Evolutionary conservation across 1,140 invertebrate genomes (phyloP).

Genomic region (Drosophila equinoxialis): DNA sequence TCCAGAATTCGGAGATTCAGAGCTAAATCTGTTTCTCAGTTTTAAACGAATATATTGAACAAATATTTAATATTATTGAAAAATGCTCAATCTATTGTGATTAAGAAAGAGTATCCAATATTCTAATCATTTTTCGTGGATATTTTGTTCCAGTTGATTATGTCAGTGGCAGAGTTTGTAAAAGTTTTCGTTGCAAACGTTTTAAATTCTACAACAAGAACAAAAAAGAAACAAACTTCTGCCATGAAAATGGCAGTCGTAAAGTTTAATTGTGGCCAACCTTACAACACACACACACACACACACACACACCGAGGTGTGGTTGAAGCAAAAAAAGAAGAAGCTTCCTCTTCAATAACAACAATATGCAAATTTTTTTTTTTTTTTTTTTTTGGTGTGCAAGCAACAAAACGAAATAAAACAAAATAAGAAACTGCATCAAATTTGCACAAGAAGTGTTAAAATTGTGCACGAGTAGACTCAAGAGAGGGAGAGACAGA

Average conservation of each 20-base stretch:
- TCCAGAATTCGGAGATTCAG: too few relatives aligned
- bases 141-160: background rate
- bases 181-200: conserved; percentile 23
- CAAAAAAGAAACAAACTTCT: conserved; percentile 23
- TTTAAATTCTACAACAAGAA: conserved; percentile 41
- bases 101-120: background rate
- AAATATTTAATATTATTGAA: too few relatives aligned
- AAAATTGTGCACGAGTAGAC: conserved; percentile 52
- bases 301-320: background rate
- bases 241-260: conserved; percentile 57
- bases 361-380: conserved; percentile 7
- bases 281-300: conserved; percentile 1
- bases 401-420: conserved; percentile 30
- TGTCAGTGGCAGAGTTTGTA: conserved; percentile 3
- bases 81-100: too few relatives aligned
- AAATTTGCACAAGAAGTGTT: conserved; percentile 64
- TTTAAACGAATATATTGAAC: too few relatives aligned
- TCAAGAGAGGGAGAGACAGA: background rate
- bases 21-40: too few relatives aligned
- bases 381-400: conserved; percentile 32
- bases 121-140: background rate
- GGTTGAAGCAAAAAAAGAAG: too few relatives aligned
- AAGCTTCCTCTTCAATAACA: conserved; percentile 10
- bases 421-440: conserved; percentile 49
- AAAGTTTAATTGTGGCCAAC: conserved; percentile 59